Base-by-base conservation (phyloP, 1,140 invertebrate genomes). In the Aphaenogaster floridana region DNA sequence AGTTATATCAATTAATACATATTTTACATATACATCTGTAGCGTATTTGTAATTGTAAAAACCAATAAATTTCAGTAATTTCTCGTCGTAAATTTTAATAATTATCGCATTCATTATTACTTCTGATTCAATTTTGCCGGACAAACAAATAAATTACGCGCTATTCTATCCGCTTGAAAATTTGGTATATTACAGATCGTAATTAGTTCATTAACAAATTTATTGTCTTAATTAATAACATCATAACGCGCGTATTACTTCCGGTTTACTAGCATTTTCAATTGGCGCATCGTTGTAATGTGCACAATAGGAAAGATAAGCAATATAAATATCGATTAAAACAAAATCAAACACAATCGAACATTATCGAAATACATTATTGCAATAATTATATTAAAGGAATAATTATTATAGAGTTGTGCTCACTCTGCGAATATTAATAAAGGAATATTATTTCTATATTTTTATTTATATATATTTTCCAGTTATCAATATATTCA, bases 191-290 rank as follows among this genome's bases (percentile, higher is more conserved):
- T 79, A 36, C 48, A 54, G 45, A 42, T 54, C 45, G 34, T 80
- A 80, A 80, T 80, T 69, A 80, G 61, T 80, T 80, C 48, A 64
- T 80, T 80, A 80, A 42, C 48, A 45, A 80, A 80, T 80, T 80
- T 80, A 80, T 80, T 80, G 78, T 48, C 63, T 80, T 80, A 68
- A 80, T 80, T 80, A 80, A 80, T 80, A n/a, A 80, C 64, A 80
- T 54, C 13, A 68, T 68, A 69, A 80, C 63, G 48, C 34, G n/a
- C 63, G 63, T 80, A 54, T 80, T 80, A 80, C 34, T 80, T 80
- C 78, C 78, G 63, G 61, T 80, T 80, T 80, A 69, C 78, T 80
- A 69, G 63, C 63, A 54, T 69, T 80, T 80, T 80, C 78, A 69
- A 80, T 80, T 42, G 77, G 77, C 17, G n/a, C 6, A 9, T 39